Conservation (phyloP, 2,113 vertebrate species). For the Catagonus wagneri region DNA sequence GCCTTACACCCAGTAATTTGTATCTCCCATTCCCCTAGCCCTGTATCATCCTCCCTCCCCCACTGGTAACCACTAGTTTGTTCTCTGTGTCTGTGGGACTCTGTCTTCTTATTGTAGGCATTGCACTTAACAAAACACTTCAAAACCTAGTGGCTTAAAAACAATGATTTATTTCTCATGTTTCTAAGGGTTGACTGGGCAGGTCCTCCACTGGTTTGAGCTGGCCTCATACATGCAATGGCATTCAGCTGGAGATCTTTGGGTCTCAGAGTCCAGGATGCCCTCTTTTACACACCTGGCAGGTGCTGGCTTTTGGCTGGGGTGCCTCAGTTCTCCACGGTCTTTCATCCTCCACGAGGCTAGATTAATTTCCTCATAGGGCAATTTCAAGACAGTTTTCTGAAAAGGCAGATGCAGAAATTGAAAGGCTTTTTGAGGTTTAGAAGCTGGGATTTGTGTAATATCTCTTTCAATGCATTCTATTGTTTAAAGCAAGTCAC, state of each 20-base stretch:
- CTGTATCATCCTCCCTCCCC: background rate
- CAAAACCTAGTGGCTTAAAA: background rate
- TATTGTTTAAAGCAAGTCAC: background rate
- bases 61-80: background rate
- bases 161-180: background rate
- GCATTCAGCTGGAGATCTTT: background rate
- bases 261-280: background rate
- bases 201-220: background rate
- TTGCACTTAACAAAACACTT: background rate
- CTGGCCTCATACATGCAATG: background rate
- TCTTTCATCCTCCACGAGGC: background rate
- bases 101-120: conserved; percentile 89
- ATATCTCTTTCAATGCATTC: background rate
- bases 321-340: rapidly evolving
- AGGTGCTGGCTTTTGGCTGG: background rate
- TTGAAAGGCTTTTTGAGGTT: background rate
- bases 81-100: conserved; percentile 65
- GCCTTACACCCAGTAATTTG: too few species aligned
- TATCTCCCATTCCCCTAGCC: too few species aligned
- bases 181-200: background rate
- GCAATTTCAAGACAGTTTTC: background rate
- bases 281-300: background rate
- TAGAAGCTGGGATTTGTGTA: background rate
- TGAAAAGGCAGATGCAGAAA: background rate
- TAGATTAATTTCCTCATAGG: background rate